These are phyloP conservation scores for Slavum lentiscoides DNA, from an alignment of 2,888 invertebrate species.

Conservation along the genomic window DNA sequence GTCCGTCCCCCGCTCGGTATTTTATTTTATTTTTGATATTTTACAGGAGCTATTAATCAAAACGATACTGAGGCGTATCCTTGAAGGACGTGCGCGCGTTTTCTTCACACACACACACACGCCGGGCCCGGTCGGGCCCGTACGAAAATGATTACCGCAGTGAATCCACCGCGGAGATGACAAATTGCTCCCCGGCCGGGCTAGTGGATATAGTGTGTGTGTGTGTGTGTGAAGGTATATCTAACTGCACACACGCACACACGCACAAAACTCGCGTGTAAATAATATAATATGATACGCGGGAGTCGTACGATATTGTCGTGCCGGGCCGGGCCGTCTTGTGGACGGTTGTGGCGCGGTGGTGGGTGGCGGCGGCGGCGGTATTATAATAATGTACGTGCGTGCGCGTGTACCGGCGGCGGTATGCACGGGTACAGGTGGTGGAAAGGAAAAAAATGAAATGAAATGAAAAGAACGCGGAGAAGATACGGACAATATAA, in stretches of 20 bases:
- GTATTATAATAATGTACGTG: no score
- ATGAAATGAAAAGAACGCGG: slow-evolving; percentile 13
- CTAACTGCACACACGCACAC: neutral
- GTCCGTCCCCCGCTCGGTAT: neutral
- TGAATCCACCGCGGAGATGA: slow-evolving; percentile 29
- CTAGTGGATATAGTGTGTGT: no score
- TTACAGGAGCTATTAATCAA: slow-evolving; percentile 50
- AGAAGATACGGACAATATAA: no score
- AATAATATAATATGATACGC: no score
- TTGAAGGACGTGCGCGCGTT: slow-evolving; percentile 7
- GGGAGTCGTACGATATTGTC: no score
- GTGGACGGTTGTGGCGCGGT: no score
- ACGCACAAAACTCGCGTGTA: neutral
- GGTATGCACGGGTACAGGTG: no score
- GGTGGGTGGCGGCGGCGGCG: no score
- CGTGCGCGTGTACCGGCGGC: no score
- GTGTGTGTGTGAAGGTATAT: neutral
- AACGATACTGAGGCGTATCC: slow-evolving; percentile 29
- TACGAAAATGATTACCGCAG: slow-evolving; percentile 37
- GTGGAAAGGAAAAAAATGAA: neutral
- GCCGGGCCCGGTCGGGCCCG: slow-evolving; percentile 1
- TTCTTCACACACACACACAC: slow-evolving; percentile 23
- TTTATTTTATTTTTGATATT: slow-evolving; percentile 32
- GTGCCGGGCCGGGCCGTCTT: no score
- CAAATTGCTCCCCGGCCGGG: slow-evolving; percentile 18